A percentile compares a stretch with the other conserved stretches of the same genome.
phyloP scores from a whole-genome alignment of 2,797 vertebrate species.

The Argyrosomus regius region DNA sequence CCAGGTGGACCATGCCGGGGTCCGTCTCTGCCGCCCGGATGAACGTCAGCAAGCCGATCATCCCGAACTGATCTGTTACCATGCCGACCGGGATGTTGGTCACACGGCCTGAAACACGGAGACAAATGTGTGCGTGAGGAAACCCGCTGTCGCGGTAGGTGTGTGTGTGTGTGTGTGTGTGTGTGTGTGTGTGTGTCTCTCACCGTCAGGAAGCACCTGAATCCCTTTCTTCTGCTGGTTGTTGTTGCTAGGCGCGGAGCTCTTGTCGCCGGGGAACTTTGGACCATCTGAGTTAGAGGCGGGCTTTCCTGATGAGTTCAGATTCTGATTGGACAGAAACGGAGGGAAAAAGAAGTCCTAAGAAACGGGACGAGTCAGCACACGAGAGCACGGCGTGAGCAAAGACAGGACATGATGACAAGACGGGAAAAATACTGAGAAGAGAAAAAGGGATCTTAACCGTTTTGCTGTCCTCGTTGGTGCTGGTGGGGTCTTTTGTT shows the following conservation, averaged over 20 bases:
- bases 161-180: neutral
- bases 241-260: conserved; percentile 91
- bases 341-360: conserved; percentile 7
- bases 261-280: conserved; percentile 98
- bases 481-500: conserved; percentile 94
- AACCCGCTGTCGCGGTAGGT: no score
- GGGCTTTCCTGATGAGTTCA: conserved; percentile 95
- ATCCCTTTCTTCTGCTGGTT: conserved; percentile 99
- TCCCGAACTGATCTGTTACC: conserved; percentile 99
- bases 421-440: no score
- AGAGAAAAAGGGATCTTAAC: conserved; percentile 67
- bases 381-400: neutral
- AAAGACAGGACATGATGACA: neutral
- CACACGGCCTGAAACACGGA: conserved; percentile 89
- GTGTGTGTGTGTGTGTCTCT: conserved; percentile 51
- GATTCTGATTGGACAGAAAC: conserved; percentile 86
- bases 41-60: conserved; percentile 98
- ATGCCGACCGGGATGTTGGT: conserved; percentile 99
- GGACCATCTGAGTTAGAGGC: conserved; percentile 95
- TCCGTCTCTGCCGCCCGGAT: conserved; percentile 98
- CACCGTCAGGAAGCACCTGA: conserved; percentile 98
- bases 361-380: neutral
- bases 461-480: conserved; percentile 96
- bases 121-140: neutral
- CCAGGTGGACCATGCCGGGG: conserved; percentile 98